A percentile compares a stretch with the other conserved stretches of the same genome.
phyloP scores from a whole-genome alignment of 2,888 invertebrate genomes.

The Folsomia candida region DNA sequence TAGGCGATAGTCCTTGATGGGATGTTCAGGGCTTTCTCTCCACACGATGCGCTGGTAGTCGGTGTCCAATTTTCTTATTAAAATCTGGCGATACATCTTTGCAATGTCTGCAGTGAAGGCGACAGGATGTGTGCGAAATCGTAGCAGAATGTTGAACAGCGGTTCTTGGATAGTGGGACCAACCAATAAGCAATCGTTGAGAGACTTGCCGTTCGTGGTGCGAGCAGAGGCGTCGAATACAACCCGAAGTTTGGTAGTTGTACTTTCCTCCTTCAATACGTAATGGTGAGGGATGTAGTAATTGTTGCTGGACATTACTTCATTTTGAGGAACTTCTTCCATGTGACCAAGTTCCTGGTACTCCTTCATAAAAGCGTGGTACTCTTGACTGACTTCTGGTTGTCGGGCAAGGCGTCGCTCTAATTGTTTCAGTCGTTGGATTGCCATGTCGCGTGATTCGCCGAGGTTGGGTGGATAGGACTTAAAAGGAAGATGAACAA shows the following conservation, averaged over 20 bases:
- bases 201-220: conserved; percentile 39
- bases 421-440: not conserved
- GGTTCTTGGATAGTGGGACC: conserved; percentile 53
- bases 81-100: too few species aligned
- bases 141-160: conserved; percentile 51
- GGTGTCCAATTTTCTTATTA: conserved; percentile 48
- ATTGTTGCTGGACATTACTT: not conserved
- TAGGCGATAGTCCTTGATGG: conserved; percentile 39
- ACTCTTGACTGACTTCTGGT: conserved; percentile 9
- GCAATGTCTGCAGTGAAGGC: conserved; percentile 53
- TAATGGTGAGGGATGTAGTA: conserved; percentile 40
- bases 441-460: conserved; percentile 4
- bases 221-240: conserved; percentile 36
- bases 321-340: not conserved
- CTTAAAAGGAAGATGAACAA: too few species aligned
- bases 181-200: conserved; percentile 52
- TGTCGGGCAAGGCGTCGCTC: conserved; percentile 9
- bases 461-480: conserved; percentile 22
- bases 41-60: conserved; percentile 54
- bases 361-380: conserved; percentile 22
- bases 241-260: conserved; percentile 33
- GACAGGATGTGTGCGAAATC: conserved; percentile 50
- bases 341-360: conserved; percentile 23
- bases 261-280: conserved; percentile 29
- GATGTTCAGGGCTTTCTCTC: conserved; percentile 45